Conservation (phyloP, 2,113 vertebrate genomes). For the Monarcha castaneiventris region DNA sequence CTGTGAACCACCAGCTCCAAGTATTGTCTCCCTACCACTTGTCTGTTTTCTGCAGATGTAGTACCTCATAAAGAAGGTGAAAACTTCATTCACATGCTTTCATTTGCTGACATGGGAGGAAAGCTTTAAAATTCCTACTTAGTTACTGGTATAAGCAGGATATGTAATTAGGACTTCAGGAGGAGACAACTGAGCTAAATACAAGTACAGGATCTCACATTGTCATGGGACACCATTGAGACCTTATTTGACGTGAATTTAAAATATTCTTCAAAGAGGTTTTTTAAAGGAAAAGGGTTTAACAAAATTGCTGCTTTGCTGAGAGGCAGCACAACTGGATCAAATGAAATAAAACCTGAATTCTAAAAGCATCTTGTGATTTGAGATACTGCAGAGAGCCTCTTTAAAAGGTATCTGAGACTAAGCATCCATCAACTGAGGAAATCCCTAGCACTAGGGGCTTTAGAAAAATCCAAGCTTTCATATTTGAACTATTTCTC, state of each 20-base stretch:
- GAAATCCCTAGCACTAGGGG: slow-evolving; percentile 10
- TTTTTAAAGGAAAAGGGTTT: not conserved
- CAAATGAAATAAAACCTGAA: slow-evolving; percentile 3
- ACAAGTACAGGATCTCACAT: not conserved
- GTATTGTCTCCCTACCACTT: not conserved
- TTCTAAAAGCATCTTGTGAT: slow-evolving; percentile 37
- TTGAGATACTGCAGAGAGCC: slow-evolving; percentile 12
- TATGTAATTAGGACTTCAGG: not conserved
- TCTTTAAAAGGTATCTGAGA: slow-evolving; percentile 16
- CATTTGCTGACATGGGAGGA: not conserved
- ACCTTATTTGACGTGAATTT: not conserved
- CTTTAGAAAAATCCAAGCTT: slow-evolving; percentile 25
- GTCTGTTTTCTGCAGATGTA: not conserved
- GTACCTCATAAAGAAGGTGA: not conserved
- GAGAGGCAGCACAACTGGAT: not conserved
- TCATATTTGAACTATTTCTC: slow-evolving; percentile 2
- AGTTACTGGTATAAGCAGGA: not conserved
- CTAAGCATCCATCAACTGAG: not conserved
- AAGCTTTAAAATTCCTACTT: not conserved
- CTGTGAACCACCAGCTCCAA: not conserved
- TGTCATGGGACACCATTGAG: not conserved
- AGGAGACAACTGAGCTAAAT: not conserved
- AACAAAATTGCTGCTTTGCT: not conserved
- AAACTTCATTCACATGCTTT: not conserved
- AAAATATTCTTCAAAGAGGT: not conserved